These are phyloP conservation scores for Forbesichthys agassizii DNA, from an alignment of 2,113 vertebrate species.

Conservation along the genomic window DNA sequence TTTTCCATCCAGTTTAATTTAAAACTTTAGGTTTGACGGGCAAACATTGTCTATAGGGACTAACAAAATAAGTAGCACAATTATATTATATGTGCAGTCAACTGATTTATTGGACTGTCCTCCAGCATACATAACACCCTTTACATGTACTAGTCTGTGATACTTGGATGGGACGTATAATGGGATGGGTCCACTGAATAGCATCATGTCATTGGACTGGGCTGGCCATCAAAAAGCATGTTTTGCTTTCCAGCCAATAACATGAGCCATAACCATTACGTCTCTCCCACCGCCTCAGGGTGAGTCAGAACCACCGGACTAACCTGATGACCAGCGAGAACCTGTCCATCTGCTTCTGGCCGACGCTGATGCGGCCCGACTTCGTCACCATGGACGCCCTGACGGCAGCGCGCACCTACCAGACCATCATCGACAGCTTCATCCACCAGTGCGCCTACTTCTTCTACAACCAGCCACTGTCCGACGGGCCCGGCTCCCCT, in stretches of 20 bases:
- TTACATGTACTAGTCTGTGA: too few species aligned
- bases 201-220: not conserved
- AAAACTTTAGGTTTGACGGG: too few species aligned
- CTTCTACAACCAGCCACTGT: slow-evolving; percentile 87
- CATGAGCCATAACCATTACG: not conserved
- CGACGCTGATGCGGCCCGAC: slow-evolving; percentile 90
- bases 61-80: too few species aligned
- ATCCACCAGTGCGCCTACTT: slow-evolving; percentile 93
- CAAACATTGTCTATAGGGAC: too few species aligned
- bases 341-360: slow-evolving; percentile 97
- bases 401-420: slow-evolving; percentile 91
- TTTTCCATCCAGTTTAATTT: too few species aligned
- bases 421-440: slow-evolving; percentile 98
- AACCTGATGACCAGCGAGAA: slow-evolving; percentile 98
- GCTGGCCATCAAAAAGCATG: not conserved
- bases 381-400: slow-evolving; percentile 96
- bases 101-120: too few species aligned
- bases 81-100: too few species aligned
- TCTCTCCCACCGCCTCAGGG: slow-evolving; percentile 67
- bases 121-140: too few species aligned
- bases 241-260: too few species aligned
- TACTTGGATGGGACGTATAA: too few species aligned
- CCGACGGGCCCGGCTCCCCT: slow-evolving; percentile 76
- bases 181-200: too few species aligned
- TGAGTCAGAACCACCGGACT: slow-evolving; percentile 86